Base-by-base conservation (phyloP, 1,140 invertebrate species). In the Cataglyphis hispanica region DNA sequence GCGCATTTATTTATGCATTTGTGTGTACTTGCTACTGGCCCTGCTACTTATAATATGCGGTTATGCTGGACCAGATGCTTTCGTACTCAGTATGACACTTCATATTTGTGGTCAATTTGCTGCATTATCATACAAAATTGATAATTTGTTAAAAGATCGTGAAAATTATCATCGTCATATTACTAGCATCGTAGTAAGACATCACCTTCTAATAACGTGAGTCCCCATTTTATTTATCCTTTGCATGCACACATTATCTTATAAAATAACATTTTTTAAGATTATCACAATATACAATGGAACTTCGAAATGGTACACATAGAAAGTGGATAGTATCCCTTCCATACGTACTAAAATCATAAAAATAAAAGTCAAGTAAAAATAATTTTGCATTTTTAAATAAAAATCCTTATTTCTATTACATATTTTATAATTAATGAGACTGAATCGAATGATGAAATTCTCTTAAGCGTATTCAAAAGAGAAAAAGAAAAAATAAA, bases 61-160 rank as follows among this genome's bases (percentile, higher is more conserved):
- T 46, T 46, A 19, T 37, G 19, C 6, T 31, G 70, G 58, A 69
- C 27, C 25, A 13, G 64, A 43, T 22, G 37, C 60, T 34, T 50
- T 50, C 0, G 5, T 88, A n/a, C 31, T 88, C n/a, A 89, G 22
- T 3, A 25, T 89, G 43, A 6, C 43, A 19, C 31, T 89, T 7
- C 86, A 89, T 8, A 3, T 89, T 6, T 89, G 86, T 1, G 75
- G 83, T 0, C 72, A 88, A 22, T 63, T 88, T 22, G 64, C 87
- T 13, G 37, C 70, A 8, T 66, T 89, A 34, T 74, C 86, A 8
- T 76, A 46, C 5, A 13, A 53, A 37, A 16, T 70, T 19, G n/a
- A 56, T 1, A 1, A 10, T 72, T 74, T 83, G 37, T 16, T 83
- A 34, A 72, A 16, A 61, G 37, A 46, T 22, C 40, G 11, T 5